Percentiles rank a stretch among this genome's conserved stretches.
phyloP scores from a whole-genome alignment of 2,888 invertebrate genomes.

The Parasteatoda lunata region DNA sequence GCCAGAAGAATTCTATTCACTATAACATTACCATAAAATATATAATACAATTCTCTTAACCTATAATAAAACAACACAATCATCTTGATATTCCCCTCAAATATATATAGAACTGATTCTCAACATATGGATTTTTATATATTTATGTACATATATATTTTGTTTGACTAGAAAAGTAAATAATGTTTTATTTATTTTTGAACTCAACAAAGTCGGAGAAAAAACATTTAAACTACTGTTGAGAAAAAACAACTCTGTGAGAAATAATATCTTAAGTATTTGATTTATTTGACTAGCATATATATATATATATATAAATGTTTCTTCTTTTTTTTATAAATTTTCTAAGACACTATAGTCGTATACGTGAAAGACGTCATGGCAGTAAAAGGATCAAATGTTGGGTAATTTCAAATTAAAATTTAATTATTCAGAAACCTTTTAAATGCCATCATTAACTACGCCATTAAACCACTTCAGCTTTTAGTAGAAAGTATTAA shows the following conservation, averaged over 20 bases:
- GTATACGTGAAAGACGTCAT: conserved; percentile 60
- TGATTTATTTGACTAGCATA: not conserved
- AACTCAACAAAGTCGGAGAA: not conserved
- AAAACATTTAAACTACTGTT: not conserved
- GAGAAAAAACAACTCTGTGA: not conserved
- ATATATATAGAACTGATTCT: conserved; percentile 11
- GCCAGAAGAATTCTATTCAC: conserved; percentile 45
- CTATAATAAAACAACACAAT: conserved; percentile 52
- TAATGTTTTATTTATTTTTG: not conserved
- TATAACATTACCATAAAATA: conserved; percentile 68
- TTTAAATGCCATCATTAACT: conserved; percentile 54
- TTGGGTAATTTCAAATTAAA: not conserved
- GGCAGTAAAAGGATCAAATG: conserved; percentile 53
- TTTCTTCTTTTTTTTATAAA: conserved; percentile 4
- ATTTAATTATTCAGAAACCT: conserved; percentile 26
- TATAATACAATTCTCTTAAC: conserved; percentile 54
- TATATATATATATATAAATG: not conserved
- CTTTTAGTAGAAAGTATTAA: too few species aligned
- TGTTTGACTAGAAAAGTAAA: conserved; percentile 40
- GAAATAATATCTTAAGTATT: not conserved
- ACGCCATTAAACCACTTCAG: conserved; percentile 24
- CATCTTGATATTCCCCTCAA: not conserved
- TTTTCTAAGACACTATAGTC: conserved; percentile 55
- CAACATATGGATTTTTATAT: not conserved
- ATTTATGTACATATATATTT: conserved; percentile 1